A percentile compares a stretch with the other conserved stretches of the same genome.
Evolutionary conservation across 1,140 invertebrate genomes (phyloP).

Genomic region (Plectus sambesii): DNA sequence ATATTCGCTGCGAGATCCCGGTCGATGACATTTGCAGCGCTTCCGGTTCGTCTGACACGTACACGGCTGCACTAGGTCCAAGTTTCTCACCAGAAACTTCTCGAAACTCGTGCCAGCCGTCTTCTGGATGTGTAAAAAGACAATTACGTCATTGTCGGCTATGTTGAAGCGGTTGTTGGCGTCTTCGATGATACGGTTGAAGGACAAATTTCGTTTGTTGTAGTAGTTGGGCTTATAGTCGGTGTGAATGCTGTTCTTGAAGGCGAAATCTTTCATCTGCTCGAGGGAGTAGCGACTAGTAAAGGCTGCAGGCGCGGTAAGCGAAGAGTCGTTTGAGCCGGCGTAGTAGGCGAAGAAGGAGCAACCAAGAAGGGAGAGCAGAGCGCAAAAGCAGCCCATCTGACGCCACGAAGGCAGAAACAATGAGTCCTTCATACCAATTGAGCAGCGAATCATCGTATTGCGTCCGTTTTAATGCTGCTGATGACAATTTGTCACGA

Average conservation of each 20-base stretch:
- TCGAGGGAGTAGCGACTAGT: conserved; percentile 31
- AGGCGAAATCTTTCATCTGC: conserved; percentile 33
- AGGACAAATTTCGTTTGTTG: conserved; percentile 26
- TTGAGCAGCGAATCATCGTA: no score
- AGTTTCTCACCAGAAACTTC: conserved; percentile 48
- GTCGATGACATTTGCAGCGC: conserved; percentile 62
- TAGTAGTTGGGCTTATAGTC: conserved; percentile 33
- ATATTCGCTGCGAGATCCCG: conserved; percentile 44
- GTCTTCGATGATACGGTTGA: conserved; percentile 33
- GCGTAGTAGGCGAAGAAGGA: no score
- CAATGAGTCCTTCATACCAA: no score
- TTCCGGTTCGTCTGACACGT: conserved; percentile 30
- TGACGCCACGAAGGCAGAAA: no score
- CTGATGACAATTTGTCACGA: no score
- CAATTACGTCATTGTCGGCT: conserved; percentile 83
- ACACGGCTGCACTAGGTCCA: conserved; percentile 38
- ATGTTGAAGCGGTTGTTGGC: conserved; percentile 48
- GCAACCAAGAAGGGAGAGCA: no score
- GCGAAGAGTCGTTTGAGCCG: no score
- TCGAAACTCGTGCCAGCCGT: conserved; percentile 84
- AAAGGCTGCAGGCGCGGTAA: no score
- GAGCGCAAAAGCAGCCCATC: no score
- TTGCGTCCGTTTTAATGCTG: no score
- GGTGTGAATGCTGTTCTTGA: conserved; percentile 26
- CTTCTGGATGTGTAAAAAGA: conserved; percentile 97